These are phyloP conservation scores for Temnothorax curvispinosus DNA, from an alignment of 1,140 invertebrate genomes.

Conservation along the genomic window DNA sequence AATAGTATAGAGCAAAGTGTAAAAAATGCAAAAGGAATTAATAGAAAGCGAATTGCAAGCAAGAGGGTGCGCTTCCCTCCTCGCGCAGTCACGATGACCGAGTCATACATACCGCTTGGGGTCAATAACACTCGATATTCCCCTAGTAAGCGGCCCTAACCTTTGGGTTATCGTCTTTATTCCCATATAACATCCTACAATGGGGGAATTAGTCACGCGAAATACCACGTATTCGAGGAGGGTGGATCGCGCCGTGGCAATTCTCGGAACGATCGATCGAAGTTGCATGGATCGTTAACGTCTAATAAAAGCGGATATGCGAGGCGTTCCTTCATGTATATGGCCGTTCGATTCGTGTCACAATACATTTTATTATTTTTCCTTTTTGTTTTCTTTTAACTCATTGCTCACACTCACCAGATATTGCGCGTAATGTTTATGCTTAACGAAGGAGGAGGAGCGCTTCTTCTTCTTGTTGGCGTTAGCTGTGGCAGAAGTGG, in stretches of 20 bases:
- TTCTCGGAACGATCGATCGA: slow-evolving; percentile 34
- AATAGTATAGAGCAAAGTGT: not conserved
- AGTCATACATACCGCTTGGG: not conserved
- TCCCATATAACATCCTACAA: not conserved
- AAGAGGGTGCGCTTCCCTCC: not conserved
- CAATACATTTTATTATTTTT: not conserved
- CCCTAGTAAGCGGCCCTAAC: slow-evolving; percentile 10
- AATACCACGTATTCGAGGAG: not conserved
- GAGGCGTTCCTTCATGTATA: slow-evolving; percentile 37
- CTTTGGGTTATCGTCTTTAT: not conserved
- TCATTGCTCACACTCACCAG: slow-evolving; percentile 74
- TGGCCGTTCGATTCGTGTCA: slow-evolving; percentile 66
- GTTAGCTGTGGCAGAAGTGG: slow-evolving; percentile 53
- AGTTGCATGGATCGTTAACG: not conserved
- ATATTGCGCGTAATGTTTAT: slow-evolving; percentile 80
- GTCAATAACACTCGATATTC: slow-evolving; percentile 46
- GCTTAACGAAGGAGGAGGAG: slow-evolving; percentile 76
- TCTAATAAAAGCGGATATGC: not conserved
- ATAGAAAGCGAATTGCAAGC: not conserved
- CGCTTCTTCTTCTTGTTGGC: slow-evolving; percentile 74
- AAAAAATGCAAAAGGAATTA: not conserved
- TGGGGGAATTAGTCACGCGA: not conserved
- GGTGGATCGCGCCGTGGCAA: not conserved
- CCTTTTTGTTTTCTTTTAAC: not conserved
- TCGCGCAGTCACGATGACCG: not conserved